Evolutionary conservation across 2,797 vertebrate genomes (phyloP).

Genomic region (Mus caroli): DNA sequence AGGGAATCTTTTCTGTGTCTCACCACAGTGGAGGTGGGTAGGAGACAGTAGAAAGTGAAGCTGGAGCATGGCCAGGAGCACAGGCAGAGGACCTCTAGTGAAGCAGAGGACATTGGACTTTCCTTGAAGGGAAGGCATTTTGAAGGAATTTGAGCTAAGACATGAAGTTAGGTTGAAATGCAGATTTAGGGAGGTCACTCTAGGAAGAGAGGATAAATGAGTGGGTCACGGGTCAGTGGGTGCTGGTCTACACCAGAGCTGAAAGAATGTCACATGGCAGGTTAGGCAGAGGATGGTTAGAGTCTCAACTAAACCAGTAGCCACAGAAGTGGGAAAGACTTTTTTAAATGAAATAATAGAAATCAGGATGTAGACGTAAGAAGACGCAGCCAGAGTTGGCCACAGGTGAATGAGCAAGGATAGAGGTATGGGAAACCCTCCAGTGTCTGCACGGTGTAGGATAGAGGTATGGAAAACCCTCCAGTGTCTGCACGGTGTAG

Average conservation of each 20-base stretch:
- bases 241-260: background rate
- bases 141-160: background rate
- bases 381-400: background rate
- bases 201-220: background rate
- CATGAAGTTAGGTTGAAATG: background rate
- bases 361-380: background rate
- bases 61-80: background rate
- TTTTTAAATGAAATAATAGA: background rate
- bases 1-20: background rate
- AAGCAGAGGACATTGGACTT: background rate
- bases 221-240: no score
- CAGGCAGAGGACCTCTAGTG: background rate
- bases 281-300: background rate
- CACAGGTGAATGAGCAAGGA: background rate
- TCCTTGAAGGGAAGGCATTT: background rate
- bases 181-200: background rate
- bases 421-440: background rate
- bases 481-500: background rate
- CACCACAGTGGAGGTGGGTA: background rate
- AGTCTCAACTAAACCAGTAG: background rate
- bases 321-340: background rate
- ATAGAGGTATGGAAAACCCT: background rate
- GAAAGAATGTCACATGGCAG: background rate
- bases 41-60: background rate
- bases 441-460: background rate